Evolutionary conservation across 2,888 invertebrate genomes (phyloP).

Genomic region (Cyaniris semiargus): DNA sequence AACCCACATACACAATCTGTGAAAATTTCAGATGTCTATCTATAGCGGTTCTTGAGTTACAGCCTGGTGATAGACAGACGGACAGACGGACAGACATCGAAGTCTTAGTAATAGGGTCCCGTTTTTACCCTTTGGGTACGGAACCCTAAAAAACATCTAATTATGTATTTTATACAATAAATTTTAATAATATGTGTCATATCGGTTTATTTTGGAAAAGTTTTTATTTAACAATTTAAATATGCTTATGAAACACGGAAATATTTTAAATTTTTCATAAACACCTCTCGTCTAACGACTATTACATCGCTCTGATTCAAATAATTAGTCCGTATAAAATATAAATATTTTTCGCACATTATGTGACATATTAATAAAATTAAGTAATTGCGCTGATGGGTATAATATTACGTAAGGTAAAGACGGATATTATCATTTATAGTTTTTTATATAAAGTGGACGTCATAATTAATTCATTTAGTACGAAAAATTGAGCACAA

Average conservation of each 20-base stretch:
- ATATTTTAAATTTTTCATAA: background rate
- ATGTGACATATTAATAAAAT: background rate
- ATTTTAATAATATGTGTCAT: background rate
- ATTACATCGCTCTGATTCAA: background rate
- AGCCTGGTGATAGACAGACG: no score
- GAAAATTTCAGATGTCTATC: no score
- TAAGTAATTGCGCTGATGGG: constrained; percentile 27
- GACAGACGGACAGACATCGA: no score
- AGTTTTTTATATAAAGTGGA: constrained; percentile 21
- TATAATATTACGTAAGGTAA: background rate
- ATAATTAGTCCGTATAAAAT: background rate
- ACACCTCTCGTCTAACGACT: background rate
- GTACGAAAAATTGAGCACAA: constrained; percentile 28
- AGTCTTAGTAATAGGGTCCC: no score
- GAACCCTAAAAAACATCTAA: background rate
- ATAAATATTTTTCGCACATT: constrained; percentile 17
- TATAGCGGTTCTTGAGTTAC: no score
- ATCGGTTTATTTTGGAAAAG: background rate
- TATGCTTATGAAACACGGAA: background rate
- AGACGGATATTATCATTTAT: constrained; percentile 23
- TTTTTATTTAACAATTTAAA: background rate
- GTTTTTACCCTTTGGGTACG: no score
- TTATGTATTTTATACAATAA: background rate
- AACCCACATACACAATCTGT: no score
- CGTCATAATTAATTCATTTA: constrained; percentile 28